phyloP scores from a whole-genome alignment of 2,888 invertebrate genomes.

The Meteorus cinctellus region DNA sequence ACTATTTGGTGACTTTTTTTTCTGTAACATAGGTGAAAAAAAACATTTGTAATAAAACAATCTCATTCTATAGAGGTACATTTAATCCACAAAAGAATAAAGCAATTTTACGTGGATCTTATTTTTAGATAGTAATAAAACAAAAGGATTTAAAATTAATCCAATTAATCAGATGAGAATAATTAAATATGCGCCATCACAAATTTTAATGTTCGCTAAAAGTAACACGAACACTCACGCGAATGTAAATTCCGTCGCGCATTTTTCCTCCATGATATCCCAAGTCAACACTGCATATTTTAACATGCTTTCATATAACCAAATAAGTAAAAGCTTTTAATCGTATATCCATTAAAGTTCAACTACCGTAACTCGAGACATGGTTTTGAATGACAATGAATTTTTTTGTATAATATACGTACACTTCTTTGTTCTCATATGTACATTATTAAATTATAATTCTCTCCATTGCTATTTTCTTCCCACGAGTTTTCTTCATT shows the following conservation, averaged over 20 bases:
- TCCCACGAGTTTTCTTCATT: not conserved
- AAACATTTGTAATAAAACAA: not conserved
- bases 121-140: not conserved
- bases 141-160: not conserved
- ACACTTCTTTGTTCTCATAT: not conserved
- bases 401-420: not conserved
- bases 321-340: constrained; percentile 1
- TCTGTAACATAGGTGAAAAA: constrained; percentile 1
- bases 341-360: constrained; percentile 1
- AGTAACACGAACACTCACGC: not conserved
- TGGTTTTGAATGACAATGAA: not conserved
- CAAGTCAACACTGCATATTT: not conserved
- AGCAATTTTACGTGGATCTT: no score
- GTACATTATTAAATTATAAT: not conserved
- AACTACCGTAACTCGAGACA: not conserved
- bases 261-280: not conserved
- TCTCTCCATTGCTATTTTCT: not conserved
- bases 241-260: not conserved
- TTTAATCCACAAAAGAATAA: no score
- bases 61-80: no score
- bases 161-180: not conserved
- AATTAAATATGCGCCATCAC: not conserved
- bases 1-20: not conserved
- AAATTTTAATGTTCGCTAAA: not conserved
- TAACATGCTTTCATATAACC: not conserved